Percentiles rank a stretch among this genome's conserved stretches.
Evolutionary conservation across 2,888 invertebrate genomes (phyloP).

Genomic region (Dynastes hyllus): DNA sequence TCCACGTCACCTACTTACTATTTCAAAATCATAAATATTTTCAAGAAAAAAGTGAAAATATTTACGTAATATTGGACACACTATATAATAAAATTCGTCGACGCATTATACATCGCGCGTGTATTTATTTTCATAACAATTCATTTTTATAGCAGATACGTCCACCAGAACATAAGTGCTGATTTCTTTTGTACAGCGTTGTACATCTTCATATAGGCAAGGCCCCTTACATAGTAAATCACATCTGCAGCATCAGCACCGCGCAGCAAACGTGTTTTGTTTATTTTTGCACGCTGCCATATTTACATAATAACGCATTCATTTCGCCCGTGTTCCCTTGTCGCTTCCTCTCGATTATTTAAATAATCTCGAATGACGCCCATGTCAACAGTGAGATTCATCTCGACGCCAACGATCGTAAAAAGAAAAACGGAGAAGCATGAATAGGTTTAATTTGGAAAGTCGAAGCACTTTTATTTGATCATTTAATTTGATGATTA

Average conservation of each 20-base stretch:
- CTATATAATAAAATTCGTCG: too few species aligned
- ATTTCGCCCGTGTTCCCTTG: neutral
- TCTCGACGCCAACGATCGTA: neutral
- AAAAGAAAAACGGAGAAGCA: neutral
- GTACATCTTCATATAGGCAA: neutral
- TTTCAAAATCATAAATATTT: too few species aligned
- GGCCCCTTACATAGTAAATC: conserved; percentile 9
- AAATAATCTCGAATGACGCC: conserved; percentile 28
- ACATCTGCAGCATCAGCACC: conserved; percentile 2
- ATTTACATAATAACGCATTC: conserved; percentile 37
- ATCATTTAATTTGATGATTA: neutral
- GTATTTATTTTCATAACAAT: too few species aligned
- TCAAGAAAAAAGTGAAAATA: too few species aligned
- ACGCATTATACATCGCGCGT: too few species aligned
- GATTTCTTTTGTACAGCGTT: neutral
- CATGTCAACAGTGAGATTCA: conserved; percentile 7
- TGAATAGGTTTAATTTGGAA: conserved; percentile 19
- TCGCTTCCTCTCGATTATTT: conserved; percentile 3
- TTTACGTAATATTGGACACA: too few species aligned
- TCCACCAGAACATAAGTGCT: too few species aligned
- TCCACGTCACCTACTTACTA: too few species aligned
- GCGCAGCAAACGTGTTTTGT: neutral
- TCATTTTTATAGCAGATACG: too few species aligned
- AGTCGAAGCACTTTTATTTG: conserved; percentile 19
- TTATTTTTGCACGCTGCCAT: conserved; percentile 25